Evolutionary conservation across 1,140 invertebrate genomes (phyloP).

Genomic region (Drosophila quadrilineata): DNA sequence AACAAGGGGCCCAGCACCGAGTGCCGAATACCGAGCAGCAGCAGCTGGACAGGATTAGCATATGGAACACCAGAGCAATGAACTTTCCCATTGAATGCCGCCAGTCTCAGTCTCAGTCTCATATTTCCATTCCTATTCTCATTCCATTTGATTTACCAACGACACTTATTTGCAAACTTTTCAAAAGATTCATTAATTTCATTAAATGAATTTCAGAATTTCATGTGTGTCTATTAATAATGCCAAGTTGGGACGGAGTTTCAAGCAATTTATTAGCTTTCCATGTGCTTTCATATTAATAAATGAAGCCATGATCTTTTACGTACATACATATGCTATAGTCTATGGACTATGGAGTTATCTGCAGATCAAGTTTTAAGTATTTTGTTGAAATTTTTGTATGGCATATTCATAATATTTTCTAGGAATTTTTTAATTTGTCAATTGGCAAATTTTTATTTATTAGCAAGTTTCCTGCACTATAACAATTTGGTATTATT

Average conservation of each 20-base stretch:
- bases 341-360: too few species aligned
- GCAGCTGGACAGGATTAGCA: constrained; percentile 35
- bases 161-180: neutral
- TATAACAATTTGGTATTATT: too few species aligned
- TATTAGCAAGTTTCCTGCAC: too few species aligned
- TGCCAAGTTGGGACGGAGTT: too few species aligned
- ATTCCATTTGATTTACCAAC: neutral
- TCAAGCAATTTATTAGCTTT: neutral
- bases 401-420: neutral
- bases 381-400: neutral
- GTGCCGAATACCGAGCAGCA: constrained; percentile 2
- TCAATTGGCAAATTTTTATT: too few species aligned
- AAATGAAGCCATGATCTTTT: neutral
- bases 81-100: constrained; percentile 7
- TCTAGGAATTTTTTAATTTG: too few species aligned
- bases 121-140: neutral
- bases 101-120: neutral
- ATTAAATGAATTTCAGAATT: too few species aligned
- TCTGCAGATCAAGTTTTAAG: too few species aligned
- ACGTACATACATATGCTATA: neutral
- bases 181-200: neutral
- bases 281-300: neutral
- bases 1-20: constrained; percentile 10
- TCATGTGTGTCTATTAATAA: too few species aligned
- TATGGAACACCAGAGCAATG: constrained; percentile 8